Evolutionary conservation across 2,888 invertebrate species (phyloP).

Genomic region (Stenotaenia linearis): DNA sequence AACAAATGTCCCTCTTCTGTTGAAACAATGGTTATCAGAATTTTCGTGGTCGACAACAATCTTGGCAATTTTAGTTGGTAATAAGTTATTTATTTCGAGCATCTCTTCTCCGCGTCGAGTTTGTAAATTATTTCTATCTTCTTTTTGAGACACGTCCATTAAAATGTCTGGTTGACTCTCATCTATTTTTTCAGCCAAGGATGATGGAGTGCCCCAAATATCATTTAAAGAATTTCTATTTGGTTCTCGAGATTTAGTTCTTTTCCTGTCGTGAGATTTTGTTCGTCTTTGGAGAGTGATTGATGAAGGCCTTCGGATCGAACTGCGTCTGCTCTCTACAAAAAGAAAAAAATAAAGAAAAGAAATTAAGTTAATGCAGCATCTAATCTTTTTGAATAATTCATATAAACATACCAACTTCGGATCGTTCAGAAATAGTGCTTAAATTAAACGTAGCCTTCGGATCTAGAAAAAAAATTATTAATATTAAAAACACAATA

Average conservation of each 20-base stretch:
- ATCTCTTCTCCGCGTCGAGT: background rate
- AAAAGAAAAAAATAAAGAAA: background rate
- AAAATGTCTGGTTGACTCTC: background rate
- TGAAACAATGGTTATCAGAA: too few species aligned
- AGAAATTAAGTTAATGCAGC: background rate
- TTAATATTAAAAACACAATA: too few species aligned
- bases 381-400: too few species aligned
- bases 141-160: background rate
- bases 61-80: background rate
- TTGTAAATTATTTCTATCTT: background rate
- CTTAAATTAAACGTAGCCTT: background rate
- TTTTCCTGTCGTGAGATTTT: background rate
- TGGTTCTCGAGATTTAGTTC: background rate
- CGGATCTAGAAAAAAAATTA: background rate
- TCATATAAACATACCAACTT: background rate
- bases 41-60: background rate
- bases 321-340: background rate
- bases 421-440: background rate
- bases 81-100: background rate
- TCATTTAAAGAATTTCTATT: background rate
- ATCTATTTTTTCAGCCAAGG: background rate
- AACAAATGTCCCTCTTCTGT: background rate
- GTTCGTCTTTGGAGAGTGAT: background rate
- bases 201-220: background rate
- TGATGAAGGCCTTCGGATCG: background rate